These are phyloP conservation scores for Bucorvus abyssinicus DNA, from an alignment of 2,797 vertebrate genomes.

Conservation along the genomic window DNA sequence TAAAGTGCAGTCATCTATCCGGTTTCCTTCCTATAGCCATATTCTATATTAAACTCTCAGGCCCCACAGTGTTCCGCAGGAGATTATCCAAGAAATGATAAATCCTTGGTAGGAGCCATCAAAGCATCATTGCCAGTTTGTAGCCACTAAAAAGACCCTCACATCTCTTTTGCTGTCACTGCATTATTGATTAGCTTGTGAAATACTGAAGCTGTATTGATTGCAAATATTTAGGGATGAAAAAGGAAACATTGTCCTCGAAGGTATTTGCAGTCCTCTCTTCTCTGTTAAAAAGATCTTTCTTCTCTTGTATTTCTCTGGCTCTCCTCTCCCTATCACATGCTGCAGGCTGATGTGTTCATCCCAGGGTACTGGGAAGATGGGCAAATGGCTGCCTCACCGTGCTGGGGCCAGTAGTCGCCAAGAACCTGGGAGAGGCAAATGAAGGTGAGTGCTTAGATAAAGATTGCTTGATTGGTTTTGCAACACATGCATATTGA, in stretches of 20 bases:
- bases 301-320: background rate
- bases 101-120: slow-evolving; percentile 39
- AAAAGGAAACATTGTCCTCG: slow-evolving; percentile 24
- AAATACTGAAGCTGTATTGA: slow-evolving; percentile 48
- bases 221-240: slow-evolving; percentile 62
- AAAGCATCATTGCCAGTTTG: slow-evolving; percentile 36
- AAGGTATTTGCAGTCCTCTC: background rate
- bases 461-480: background rate
- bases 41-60: slow-evolving; percentile 6
- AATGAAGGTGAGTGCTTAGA: background rate
- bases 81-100: slow-evolving; percentile 52
- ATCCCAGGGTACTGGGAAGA: background rate
- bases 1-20: background rate
- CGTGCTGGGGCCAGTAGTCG: background rate
- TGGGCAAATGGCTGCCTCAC: background rate
- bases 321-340: background rate
- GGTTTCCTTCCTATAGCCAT: background rate
- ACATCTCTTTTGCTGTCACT: slow-evolving; percentile 42
- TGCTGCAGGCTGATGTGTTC: background rate
- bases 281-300: background rate
- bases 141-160: background rate
- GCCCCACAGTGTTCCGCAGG: slow-evolving; percentile 9
- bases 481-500: background rate
- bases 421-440: background rate
- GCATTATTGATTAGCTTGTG: slow-evolving; percentile 54